phyloP scores from a whole-genome alignment of 2,888 invertebrate species.

The Phanerotoma sp. region DNA sequence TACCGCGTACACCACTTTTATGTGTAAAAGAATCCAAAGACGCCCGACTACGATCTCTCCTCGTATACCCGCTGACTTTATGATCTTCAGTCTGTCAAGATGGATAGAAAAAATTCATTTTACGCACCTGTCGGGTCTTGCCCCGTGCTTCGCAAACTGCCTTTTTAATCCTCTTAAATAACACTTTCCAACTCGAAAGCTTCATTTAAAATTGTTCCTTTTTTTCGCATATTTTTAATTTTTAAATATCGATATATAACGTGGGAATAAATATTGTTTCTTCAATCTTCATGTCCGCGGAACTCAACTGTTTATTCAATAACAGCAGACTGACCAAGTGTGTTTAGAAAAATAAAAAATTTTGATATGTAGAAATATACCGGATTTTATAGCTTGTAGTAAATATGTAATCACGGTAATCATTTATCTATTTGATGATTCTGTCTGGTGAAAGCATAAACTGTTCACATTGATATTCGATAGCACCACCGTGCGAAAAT shows the following conservation, averaged over 20 bases:
- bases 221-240: neutral
- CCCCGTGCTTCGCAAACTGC: slow-evolving; percentile 2
- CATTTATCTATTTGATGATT: slow-evolving; percentile 46
- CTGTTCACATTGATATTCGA: slow-evolving; percentile 31
- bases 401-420: slow-evolving; percentile 39
- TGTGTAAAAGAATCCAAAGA: slow-evolving; percentile 12
- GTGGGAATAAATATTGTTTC: slow-evolving; percentile 20
- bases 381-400: slow-evolving; percentile 29
- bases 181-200: slow-evolving; percentile 17
- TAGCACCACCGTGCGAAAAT: slow-evolving; percentile 32
- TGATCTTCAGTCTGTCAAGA: slow-evolving; percentile 18
- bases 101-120: slow-evolving; percentile 2
- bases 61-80: slow-evolving; percentile 31
- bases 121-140: neutral
- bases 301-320: slow-evolving; percentile 6
- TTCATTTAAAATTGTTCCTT: slow-evolving; percentile 3
- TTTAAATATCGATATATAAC: slow-evolving; percentile 14
- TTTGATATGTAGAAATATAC: slow-evolving; percentile 4
- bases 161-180: slow-evolving; percentile 20
- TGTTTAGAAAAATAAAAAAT: slow-evolving; percentile 9
- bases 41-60: slow-evolving; percentile 29
- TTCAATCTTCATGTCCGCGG: neutral
- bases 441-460: slow-evolving; percentile 40
- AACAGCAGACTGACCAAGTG: slow-evolving; percentile 20
- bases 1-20: slow-evolving; percentile 3